Evolutionary conservation across 2,888 invertebrate genomes (phyloP).

Genomic region (Cosmia trapezina): DNA sequence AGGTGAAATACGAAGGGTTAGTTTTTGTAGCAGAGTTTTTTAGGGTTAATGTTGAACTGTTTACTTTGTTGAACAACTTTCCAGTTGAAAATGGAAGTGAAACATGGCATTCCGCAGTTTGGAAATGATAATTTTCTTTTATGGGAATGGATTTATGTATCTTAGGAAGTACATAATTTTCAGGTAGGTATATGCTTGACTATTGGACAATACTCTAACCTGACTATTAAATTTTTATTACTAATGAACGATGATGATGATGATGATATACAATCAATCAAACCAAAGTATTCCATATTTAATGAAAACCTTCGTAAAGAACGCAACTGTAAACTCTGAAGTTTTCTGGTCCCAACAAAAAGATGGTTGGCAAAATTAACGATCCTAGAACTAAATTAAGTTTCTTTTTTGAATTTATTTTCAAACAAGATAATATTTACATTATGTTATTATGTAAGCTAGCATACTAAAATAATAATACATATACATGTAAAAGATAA

Average conservation of each 20-base stretch:
- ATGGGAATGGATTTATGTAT: not conserved
- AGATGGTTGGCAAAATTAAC: not conserved
- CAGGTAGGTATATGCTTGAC: not conserved
- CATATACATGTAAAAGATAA: too few relatives aligned
- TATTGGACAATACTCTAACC: not conserved
- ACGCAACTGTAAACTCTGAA: not conserved
- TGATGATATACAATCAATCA: not conserved
- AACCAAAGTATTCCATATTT: not conserved
- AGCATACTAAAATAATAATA: too few relatives aligned
- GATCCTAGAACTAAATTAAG: not conserved
- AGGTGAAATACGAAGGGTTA: slow-evolving; percentile 35
- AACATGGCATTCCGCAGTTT: slow-evolving; percentile 39
- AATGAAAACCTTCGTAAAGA: not conserved
- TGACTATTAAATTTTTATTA: too few relatives aligned
- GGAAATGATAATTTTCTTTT: not conserved
- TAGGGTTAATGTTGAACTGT: slow-evolving; percentile 34
- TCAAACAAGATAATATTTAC: not conserved
- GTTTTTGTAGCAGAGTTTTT: slow-evolving; percentile 41
- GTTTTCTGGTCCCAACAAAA: not conserved
- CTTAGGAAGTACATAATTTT: not conserved
- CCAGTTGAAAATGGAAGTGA: slow-evolving; percentile 19
- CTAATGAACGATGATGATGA: not conserved
- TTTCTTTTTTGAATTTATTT: not conserved
- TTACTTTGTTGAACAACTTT: slow-evolving; percentile 26
- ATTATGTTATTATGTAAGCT: too few relatives aligned